Conservation (phyloP, 2,888 invertebrate genomes). For the Lithodes maja region DNA sequence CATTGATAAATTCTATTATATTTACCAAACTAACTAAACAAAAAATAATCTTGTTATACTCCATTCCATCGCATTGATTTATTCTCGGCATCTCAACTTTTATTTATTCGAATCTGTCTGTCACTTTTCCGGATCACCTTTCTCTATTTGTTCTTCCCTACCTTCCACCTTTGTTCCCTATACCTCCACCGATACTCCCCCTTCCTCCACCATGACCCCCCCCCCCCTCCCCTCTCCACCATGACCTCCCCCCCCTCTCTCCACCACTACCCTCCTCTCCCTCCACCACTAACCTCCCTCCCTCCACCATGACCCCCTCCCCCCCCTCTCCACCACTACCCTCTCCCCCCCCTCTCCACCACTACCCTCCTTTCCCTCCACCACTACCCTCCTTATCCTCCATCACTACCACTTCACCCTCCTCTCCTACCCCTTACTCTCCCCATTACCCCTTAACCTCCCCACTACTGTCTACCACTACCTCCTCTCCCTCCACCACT, state of each 20-base stretch:
- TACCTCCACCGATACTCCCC: neutral
- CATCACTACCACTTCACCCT: neutral
- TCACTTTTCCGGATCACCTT: no score
- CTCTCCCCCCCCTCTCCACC: neutral
- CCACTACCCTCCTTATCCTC: neutral
- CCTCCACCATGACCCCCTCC: neutral
- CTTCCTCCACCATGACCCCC: neutral
- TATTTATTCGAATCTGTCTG: no score
- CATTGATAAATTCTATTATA: no score
- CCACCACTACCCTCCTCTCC: neutral
- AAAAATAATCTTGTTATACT: no score
- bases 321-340: neutral
- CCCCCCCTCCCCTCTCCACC: neutral
- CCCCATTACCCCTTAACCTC: conserved; percentile 1
- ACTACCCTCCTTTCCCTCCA: neutral
- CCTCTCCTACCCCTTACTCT: neutral
- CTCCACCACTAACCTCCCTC: conserved; percentile 1
- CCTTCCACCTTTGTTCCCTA: neutral
- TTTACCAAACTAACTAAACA: no score
- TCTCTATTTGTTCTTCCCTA: neutral
- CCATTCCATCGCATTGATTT: no score
- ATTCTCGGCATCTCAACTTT: no score
- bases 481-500: conserved; percentile 7
- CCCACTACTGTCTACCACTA: neutral
- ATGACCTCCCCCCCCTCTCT: neutral